phyloP scores from a whole-genome alignment of 2,113 vertebrate species.

The human region GRCh38 chr11:34445501-34446000 shows the following conservation, averaged over 20 bases:
- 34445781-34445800: neutral
- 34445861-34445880: neutral
- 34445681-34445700: neutral
- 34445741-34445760: neutral
- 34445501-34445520: too few species aligned
- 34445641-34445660: too few species aligned
- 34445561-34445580: neutral
- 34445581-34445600: neutral
- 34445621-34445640: neutral
- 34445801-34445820: neutral
- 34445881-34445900: neutral
- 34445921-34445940: neutral
- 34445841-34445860: neutral
- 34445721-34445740: neutral
- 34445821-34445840: neutral
- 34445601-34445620: neutral
- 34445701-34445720: neutral
- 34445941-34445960: neutral
- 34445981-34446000: neutral
- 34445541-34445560: neutral
- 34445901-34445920: neutral
- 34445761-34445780: neutral
- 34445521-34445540: neutral
- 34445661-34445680: neutral
- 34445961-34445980: neutral